Evolutionary conservation across 2,888 invertebrate genomes (phyloP).

Genomic region (Chaitophorus viminalis): DNA sequence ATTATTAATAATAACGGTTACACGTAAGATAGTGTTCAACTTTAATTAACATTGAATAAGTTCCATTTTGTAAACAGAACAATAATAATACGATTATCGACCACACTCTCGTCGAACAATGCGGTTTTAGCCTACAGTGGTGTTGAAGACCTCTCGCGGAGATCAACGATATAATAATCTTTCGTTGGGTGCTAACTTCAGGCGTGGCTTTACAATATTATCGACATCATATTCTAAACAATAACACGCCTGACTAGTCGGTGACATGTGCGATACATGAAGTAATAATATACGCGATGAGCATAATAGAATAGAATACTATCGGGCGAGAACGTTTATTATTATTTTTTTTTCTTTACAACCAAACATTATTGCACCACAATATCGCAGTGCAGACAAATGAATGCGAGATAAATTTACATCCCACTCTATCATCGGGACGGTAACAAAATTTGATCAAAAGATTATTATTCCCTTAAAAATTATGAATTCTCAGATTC

Average conservation of each 20-base stretch:
- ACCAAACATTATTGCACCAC: neutral
- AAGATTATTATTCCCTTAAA: neutral
- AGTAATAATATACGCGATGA: neutral
- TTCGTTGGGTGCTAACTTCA: conserved; percentile 1
- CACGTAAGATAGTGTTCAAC: neutral
- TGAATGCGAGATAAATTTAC: neutral
- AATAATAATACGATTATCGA: conserved; percentile 39
- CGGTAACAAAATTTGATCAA: neutral
- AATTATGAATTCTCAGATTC: neutral
- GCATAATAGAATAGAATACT: neutral
- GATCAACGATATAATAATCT: neutral
- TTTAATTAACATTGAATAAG: conserved; percentile 38
- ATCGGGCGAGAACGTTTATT: no score
- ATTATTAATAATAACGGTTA: neutral
- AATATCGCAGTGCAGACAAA: neutral
- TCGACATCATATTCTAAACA: neutral
- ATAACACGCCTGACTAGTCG: neutral
- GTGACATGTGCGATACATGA: neutral
- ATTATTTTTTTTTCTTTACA: no score
- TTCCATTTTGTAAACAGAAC: neutral
- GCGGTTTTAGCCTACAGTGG: neutral
- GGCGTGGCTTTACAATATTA: neutral
- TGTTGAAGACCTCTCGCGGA: conserved; percentile 39
- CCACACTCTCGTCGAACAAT: conserved; percentile 11
- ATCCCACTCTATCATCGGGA: neutral